Conservation (phyloP, 2,888 invertebrate genomes). For the Idaea biselata region DNA sequence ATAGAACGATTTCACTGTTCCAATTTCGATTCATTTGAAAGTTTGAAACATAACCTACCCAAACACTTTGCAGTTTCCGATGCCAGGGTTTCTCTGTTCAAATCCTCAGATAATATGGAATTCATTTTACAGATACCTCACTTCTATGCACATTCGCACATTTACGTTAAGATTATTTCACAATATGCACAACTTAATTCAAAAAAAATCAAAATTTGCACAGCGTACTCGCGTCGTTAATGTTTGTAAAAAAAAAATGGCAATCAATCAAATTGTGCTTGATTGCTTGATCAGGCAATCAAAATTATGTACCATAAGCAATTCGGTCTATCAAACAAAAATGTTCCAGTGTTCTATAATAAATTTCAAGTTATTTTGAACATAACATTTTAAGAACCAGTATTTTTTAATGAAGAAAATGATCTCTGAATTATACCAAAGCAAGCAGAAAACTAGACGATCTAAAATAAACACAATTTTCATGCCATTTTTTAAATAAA, state of each 20-base stretch:
- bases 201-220: slow-evolving; percentile 19
- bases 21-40: slow-evolving; percentile 42
- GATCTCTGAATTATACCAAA: no score
- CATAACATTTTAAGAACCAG: no score
- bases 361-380: neutral
- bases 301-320: neutral
- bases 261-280: neutral
- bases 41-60: slow-evolving; percentile 72
- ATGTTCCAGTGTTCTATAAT: neutral
- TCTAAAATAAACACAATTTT: no score
- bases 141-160: slow-evolving; percentile 39
- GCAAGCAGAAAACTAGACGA: no score
- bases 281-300: neutral
- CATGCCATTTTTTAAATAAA: no score
- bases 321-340: neutral
- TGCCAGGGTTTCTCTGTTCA: slow-evolving; percentile 63
- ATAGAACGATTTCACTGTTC: slow-evolving; percentile 40
- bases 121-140: slow-evolving; percentile 64
- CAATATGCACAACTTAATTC: slow-evolving; percentile 21
- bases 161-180: slow-evolving; percentile 23
- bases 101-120: slow-evolving; percentile 68
- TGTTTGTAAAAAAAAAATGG: slow-evolving; percentile 4
- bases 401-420: no score
- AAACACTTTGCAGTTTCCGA: slow-evolving; percentile 62
- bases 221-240: slow-evolving; percentile 3